Evolutionary conservation across 2,797 vertebrate species (phyloP), one percentile per base, ranked within the genome.

Genomic region (Chloroceryle amazona): DNA sequence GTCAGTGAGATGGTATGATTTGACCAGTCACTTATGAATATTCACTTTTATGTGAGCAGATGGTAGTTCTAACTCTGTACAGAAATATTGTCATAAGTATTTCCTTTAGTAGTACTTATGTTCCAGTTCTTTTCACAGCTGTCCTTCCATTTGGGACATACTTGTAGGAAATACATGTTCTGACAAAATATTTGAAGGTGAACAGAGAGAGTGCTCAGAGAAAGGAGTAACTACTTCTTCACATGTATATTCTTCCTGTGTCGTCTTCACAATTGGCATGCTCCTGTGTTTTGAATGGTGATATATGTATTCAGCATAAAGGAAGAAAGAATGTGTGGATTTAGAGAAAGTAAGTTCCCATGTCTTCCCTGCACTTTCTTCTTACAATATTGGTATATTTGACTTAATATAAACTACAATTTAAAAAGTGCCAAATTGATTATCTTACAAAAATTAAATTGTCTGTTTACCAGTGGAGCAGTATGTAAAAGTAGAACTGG

Each of bases 121-220:
- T 86, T 90, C 68, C 75, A 51, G 35, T 14, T 66, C 28, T 79
- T 75, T 67, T 86, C 88, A 44, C 70, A 70, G 58, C 67, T 62
- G 70, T 91, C 44, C 55, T 66, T 84, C 70, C 73, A 29, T n/a
- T 18, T 4, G 5, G 89, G 89, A n/a, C 41, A 6, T 16, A 74
- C 54, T 86, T 92, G 63, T 58, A 70, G 78, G 62, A 58, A 84
- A 75, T 86, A 35, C 5, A 23, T 51, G 63, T 80, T 62, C 70
- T 94, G 93, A 62, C 84, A 81, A 89, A 96, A 86, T 35, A 89
- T 49, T 90, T 89, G 13, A 39, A 93, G 89, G 74, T 81, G 92
- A 79, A 42, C 58, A 46, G 49, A 76, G 71, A 47, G 18, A 17
- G 18, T 81, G 51, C 46, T 78, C 28, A 57, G 78, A 65, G 73